Conservation (phyloP, 2,797 vertebrate genomes). For the Odontamblyopus rebecca region DNA sequence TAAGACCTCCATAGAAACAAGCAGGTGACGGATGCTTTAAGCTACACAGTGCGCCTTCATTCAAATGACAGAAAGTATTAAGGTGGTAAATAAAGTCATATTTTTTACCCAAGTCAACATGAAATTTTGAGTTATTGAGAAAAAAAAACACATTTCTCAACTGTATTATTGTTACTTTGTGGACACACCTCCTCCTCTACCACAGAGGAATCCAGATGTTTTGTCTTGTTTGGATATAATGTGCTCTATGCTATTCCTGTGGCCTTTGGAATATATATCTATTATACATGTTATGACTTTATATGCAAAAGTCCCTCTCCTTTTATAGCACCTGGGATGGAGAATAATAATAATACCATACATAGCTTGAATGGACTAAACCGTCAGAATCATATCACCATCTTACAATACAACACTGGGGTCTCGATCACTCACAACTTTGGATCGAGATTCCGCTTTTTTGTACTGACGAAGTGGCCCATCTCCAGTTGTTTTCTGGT, state of each 20-base stretch:
- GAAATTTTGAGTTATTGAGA: no score
- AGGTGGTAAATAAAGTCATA: no score
- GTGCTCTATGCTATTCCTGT: constrained; percentile 81
- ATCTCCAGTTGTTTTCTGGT: constrained; percentile 78
- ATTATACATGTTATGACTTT: constrained; percentile 73
- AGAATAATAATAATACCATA: constrained; percentile 33
- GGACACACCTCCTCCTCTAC: constrained; percentile 34
- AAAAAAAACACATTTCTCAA: no score
- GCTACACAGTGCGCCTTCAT: no score
- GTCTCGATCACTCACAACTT: constrained; percentile 61
- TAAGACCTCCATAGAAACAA: no score
- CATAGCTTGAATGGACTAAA: constrained; percentile 61
- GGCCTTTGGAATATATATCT: constrained; percentile 80
- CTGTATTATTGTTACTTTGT: background rate
- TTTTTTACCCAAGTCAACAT: no score
- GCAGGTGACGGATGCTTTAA: no score
- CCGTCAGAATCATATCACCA: constrained; percentile 48
- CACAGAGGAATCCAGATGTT: constrained; percentile 52
- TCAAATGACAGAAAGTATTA: no score
- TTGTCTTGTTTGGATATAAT: constrained; percentile 67
- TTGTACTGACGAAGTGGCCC: constrained; percentile 76
- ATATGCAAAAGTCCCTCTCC: constrained; percentile 79
- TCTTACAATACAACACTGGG: constrained; percentile 52
- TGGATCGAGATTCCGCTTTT: constrained; percentile 64
- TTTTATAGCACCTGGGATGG: constrained; percentile 62